Percentiles rank a stretch among this genome's conserved stretches.
Evolutionary conservation across 2,113 vertebrate genomes (phyloP).

Genomic region (Sigmodon hispidus): DNA sequence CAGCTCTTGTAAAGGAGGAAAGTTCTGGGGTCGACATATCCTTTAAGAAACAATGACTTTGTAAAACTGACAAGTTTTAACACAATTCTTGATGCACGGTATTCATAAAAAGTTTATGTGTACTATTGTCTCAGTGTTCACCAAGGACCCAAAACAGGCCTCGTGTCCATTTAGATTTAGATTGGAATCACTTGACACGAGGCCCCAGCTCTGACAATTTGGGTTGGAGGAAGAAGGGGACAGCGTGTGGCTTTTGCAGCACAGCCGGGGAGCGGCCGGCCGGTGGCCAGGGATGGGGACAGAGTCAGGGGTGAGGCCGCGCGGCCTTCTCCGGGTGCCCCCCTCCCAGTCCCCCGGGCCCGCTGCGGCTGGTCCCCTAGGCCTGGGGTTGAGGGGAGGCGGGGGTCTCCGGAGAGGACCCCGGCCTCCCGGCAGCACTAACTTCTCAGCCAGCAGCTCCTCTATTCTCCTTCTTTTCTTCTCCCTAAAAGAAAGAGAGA

Average conservation of each 20-base stretch:
- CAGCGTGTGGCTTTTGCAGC: not conserved
- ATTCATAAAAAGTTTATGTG: conserved; percentile 39
- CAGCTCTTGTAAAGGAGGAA: not conserved
- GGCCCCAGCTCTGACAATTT: conserved; percentile 37
- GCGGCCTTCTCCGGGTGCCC: conserved; percentile 79
- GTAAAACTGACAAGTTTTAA: conserved; percentile 31
- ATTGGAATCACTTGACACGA: not conserved
- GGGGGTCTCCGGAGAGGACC: conserved; percentile 78
- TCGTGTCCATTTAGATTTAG: not conserved
- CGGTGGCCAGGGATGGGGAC: not conserved
- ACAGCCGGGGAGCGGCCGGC: not conserved
- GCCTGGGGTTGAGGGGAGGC: conserved; percentile 73
- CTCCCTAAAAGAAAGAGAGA: conserved; percentile 96
- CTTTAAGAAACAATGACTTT: conserved; percentile 1
- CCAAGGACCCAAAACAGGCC: not conserved
- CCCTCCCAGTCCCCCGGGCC: conserved; percentile 77
- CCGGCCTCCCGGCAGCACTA: conserved; percentile 91
- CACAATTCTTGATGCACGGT: not conserved
- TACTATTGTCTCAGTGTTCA: not conserved
- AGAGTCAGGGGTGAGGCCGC: conserved; percentile 58
- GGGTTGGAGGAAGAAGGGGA: not conserved
- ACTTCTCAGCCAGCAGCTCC: conserved; percentile 98
- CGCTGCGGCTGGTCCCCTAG: conserved; percentile 80
- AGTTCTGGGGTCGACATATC: not conserved
- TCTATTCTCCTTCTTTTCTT: conserved; percentile 99